A percentile compares a stretch with the other conserved stretches of the same genome.
phyloP scores from a whole-genome alignment of 1,140 invertebrate genomes.

The Plectus sambesii region DNA sequence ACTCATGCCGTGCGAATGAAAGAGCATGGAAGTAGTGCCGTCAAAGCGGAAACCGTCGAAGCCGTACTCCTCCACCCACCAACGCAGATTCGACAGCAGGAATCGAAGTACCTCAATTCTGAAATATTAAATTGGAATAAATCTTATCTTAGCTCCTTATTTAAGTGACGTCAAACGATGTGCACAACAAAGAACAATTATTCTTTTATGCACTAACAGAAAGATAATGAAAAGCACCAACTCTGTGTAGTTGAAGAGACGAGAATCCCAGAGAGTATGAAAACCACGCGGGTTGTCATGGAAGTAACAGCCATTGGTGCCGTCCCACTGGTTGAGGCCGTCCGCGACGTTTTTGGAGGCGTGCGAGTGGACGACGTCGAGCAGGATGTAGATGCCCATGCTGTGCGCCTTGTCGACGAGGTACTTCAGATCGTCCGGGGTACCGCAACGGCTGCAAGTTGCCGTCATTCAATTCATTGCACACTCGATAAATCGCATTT shows the following conservation, averaged over 20 bases:
- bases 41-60: constrained; percentile 94
- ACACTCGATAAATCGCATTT: no score
- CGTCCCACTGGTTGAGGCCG: constrained; percentile 94
- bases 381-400: constrained; percentile 68
- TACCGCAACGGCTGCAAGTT: constrained; percentile 79
- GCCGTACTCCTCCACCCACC: constrained; percentile 90
- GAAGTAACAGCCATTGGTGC: constrained; percentile 83
- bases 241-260: constrained; percentile 93
- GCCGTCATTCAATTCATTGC: no score
- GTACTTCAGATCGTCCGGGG: constrained; percentile 84
- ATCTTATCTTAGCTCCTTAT: constrained; percentile 9
- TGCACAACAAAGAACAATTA: no score
- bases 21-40: constrained; percentile 97
- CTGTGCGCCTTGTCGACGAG: constrained; percentile 83
- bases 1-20: constrained; percentile 63
- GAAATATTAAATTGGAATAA: constrained; percentile 38
- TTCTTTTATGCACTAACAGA: no score
- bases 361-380: constrained; percentile 97
- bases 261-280: constrained; percentile 88
- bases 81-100: constrained; percentile 85
- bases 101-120: constrained; percentile 87
- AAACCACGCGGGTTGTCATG: constrained; percentile 70
- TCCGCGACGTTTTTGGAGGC: constrained; percentile 96
- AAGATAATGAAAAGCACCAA: constrained; percentile 45
- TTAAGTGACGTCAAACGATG: no score